phyloP scores from a whole-genome alignment of 2,113 vertebrate genomes.

The Seriola aureovittata region DNA sequence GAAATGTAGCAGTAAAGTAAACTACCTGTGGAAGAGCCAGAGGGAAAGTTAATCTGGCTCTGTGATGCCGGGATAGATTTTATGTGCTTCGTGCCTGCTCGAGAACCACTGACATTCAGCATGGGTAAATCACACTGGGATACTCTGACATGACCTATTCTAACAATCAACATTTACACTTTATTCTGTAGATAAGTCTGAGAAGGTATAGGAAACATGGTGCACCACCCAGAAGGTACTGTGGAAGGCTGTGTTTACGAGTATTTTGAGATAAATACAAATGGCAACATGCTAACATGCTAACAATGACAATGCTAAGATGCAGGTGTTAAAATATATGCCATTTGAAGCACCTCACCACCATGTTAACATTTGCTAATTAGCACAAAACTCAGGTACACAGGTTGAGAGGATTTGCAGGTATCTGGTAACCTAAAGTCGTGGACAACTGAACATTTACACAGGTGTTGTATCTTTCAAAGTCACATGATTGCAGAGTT shows the following conservation, averaged over 20 bases:
- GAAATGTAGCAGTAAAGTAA: slow-evolving; percentile 97
- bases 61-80: neutral
- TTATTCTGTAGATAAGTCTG: neutral
- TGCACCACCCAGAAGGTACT: neutral
- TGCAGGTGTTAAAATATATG: neutral
- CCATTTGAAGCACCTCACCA: too few species aligned
- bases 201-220: neutral
- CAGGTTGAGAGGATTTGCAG: too few species aligned
- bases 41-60: neutral
- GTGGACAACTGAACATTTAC: too few species aligned
- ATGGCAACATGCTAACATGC: neutral
- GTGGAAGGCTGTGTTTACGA: too few species aligned
- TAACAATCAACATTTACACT: neutral
- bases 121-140: too few species aligned
- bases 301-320: neutral
- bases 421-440: too few species aligned
- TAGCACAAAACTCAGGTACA: too few species aligned
- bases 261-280: too few species aligned
- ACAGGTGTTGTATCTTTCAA: too few species aligned
- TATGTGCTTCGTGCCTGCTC: neutral
- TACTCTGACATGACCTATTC: neutral
- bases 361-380: too few species aligned
- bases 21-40: slow-evolving; percentile 87
- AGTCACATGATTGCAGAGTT: too few species aligned
- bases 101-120: neutral